Base-by-base conservation (phyloP, 1,140 invertebrate genomes). In the Drosophila mojavensis region DNA sequence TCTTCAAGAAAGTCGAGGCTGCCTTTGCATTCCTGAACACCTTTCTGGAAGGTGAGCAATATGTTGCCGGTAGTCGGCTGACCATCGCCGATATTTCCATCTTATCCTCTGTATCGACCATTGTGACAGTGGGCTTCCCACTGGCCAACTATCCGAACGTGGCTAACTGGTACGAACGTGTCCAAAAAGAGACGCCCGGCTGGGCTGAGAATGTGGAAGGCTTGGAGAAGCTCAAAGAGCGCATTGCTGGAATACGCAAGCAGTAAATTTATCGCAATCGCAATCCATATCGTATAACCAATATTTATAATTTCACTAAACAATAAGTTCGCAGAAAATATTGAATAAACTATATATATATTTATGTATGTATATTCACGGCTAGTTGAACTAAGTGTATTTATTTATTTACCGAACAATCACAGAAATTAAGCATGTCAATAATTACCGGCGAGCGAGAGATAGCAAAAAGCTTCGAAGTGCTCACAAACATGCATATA, bases 51-150 rank as follows among this genome's bases (percentile, higher is more conserved):
- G 94, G 93, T 0, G 92, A 94, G 66, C 93, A 94, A 11, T 96
- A 94, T 83, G 94, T 93, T 0, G 95, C 95, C 13, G 95, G 96
- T 5, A 93, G 94, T 62, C 93, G 93, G 45, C 88, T 97, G 2
- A 97, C 96, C 2, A 82, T 97, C n/a, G 97, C 96, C 5, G 96
- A 96, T 79, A 92, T 96, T n/a, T 78, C 94, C 15, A 78, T 96
- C 7, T 83, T 94, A 7, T 92, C 94, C 9, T 93, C 93, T 1
- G 92, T 96, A 10, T 94, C 95, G 6, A 95, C 94, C 59, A 93
- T 76, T 59, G 94, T 97, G 89, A 94, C 93, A 0, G 91, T 94
- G 1, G 94, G 94, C 10, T 94, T 95, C 45, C 94, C 96, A 75
- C 84, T 96, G 26, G 92, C 93, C 15, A 94, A 94, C 67, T 96